Base-by-base conservation (phyloP, 1,140 invertebrate species). In the Drosophila pandora region DNA sequence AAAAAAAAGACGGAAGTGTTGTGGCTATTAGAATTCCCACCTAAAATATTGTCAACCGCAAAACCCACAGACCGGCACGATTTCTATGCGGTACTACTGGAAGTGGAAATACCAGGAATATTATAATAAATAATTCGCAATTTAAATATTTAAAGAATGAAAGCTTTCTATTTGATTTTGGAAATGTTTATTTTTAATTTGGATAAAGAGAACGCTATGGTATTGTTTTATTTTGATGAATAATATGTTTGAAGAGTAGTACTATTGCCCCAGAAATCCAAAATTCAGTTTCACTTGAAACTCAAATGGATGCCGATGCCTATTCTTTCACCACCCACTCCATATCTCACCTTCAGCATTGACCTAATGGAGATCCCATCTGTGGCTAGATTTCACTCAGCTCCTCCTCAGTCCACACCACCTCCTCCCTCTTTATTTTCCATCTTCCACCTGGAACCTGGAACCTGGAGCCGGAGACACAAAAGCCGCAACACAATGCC, bases 401-500 rank as follows among this genome's bases (percentile, higher is more conserved):
- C 47, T n/a, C 30, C 28, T 30, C 17, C 34, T 41, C 45, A 64
- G 34, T 43, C 39, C 39, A 3, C 13, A 17, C 41, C 34, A n/a
- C 10, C 34, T 4, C 34, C 34, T 9, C 13, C 7, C n/a, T 23
- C 23, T 41, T 47, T 63, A 17, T 39, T 41, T 64, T 39, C 62
- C 62, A 63, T 53, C 54, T 65, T 65, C 28, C 64, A 53, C 41
- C 41, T 43, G 41, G 13, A 43, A 21, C 13, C 49, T 30, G 49
- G 13, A 52, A 48, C 62, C 63, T 32, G 64, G 65, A 68, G 50
- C 12, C 17, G 17, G 63, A 22, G 21, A 28, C 68, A 71, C 65
- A 71, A 71, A 59, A 71, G 67, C 65, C 37, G 67, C 68, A 58
- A 50, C 67, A 71, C 68, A 71, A 71, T 71, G 71, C 60, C 50